Evolutionary conservation across 2,888 invertebrate genomes (phyloP).

Genomic region (Cyaniris semiargus): DNA sequence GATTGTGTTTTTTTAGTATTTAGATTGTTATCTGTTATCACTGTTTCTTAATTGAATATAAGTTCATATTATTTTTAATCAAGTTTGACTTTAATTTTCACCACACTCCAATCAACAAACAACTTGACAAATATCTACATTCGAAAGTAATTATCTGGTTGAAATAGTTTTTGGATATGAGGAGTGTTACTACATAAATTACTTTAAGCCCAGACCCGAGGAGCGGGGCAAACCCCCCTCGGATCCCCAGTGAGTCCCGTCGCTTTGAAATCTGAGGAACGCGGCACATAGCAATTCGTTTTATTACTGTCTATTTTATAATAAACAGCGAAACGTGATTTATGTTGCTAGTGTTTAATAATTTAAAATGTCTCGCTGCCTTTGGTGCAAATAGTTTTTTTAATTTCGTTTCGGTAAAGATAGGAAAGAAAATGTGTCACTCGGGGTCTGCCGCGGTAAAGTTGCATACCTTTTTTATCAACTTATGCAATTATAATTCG

Average conservation of each 20-base stretch:
- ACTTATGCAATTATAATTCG: too few relatives aligned
- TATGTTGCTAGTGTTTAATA: neutral
- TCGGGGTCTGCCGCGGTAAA: too few relatives aligned
- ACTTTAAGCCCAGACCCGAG: neutral
- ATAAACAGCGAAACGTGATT: neutral
- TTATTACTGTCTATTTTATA: conserved; percentile 5
- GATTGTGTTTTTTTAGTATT: too few relatives aligned
- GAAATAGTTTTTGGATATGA: conserved; percentile 5
- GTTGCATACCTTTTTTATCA: too few relatives aligned
- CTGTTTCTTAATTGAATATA: too few relatives aligned
- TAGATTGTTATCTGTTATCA: too few relatives aligned
- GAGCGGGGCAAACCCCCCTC: neutral
- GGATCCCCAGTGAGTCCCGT: conserved; percentile 7
- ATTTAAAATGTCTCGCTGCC: neutral
- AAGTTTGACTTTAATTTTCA: neutral
- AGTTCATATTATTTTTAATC: neutral
- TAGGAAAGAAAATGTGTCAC: too few relatives aligned
- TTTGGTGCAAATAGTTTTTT: too few relatives aligned
- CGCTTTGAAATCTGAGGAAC: conserved; percentile 15
- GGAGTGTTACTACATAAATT: conserved; percentile 3
- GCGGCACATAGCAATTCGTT: conserved; percentile 4
- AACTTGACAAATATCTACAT: neutral
- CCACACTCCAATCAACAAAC: neutral
- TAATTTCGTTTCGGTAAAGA: too few relatives aligned
- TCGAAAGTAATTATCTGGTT: neutral